Evolutionary conservation across 2,113 vertebrate genomes (phyloP).

Genomic region (Nibea coibor): DNA sequence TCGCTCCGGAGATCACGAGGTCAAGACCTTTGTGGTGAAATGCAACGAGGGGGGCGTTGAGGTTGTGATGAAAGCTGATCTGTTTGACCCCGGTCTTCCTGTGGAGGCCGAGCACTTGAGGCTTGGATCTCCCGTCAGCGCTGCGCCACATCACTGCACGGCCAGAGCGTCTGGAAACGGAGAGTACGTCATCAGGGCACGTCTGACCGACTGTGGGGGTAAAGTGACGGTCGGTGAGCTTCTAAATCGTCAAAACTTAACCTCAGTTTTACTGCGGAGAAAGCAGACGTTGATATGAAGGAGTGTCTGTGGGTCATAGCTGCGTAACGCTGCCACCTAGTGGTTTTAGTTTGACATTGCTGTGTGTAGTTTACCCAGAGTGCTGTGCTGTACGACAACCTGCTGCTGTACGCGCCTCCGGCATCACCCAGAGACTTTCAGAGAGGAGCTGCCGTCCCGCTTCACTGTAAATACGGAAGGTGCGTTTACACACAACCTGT

Average conservation of each 20-base stretch:
- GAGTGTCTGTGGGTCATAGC: neutral
- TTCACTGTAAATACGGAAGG: constrained; percentile 38
- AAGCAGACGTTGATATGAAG: neutral
- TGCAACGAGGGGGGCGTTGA: constrained; percentile 53
- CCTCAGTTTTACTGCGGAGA: neutral
- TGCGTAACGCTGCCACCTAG: constrained; percentile 42
- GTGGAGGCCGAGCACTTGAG: constrained; percentile 2
- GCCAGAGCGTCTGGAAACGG: neutral
- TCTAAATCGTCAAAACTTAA: neutral
- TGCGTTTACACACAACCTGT: constrained; percentile 1
- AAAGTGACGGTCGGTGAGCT: constrained; percentile 35
- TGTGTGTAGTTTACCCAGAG: constrained; percentile 27
- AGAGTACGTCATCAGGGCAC: constrained; percentile 32
- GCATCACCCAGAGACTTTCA: neutral
- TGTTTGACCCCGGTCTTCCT: neutral
- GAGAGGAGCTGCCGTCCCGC: neutral
- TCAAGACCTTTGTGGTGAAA: constrained; percentile 28
- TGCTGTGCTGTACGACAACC: constrained; percentile 34
- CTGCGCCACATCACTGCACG: neutral
- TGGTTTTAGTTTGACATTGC: constrained; percentile 7
- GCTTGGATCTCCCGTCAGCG: neutral
- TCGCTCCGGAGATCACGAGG: neutral
- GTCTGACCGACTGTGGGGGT: constrained; percentile 44
- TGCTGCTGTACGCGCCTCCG: constrained; percentile 31
- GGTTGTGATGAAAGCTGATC: constrained; percentile 31